Percentiles rank a stretch among this genome's conserved stretches.
Evolutionary conservation across 2,888 invertebrate species (phyloP).

Genomic region (Oxytorus armatus): DNA sequence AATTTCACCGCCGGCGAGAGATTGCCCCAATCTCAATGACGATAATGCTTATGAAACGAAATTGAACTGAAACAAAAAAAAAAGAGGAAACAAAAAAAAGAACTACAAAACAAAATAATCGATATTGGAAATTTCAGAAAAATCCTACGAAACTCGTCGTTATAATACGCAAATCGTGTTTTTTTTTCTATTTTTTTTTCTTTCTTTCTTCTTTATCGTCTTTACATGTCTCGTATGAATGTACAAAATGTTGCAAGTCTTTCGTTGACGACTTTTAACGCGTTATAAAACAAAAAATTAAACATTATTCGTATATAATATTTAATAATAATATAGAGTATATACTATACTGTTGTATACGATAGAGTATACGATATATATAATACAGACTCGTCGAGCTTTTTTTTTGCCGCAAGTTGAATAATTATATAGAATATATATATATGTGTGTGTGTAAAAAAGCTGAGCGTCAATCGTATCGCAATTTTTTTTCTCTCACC

Average conservation of each 20-base stretch:
- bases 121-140: neutral
- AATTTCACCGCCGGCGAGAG: constrained; percentile 84
- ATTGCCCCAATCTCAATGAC: constrained; percentile 77
- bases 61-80: neutral
- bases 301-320: constrained; percentile 23
- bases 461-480: constrained; percentile 32
- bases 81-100: neutral
- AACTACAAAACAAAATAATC: neutral
- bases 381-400: constrained; percentile 67
- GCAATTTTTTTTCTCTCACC: constrained; percentile 15
- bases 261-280: constrained; percentile 68
- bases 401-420: constrained; percentile 29
- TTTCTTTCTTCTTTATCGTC: too few relatives aligned
- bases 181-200: constrained; percentile 42
- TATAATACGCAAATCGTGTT: constrained; percentile 49
- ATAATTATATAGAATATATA: constrained; percentile 20
- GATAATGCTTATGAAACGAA: constrained; percentile 8
- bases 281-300: constrained; percentile 77
- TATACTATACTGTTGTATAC: constrained; percentile 63
- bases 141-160: constrained; percentile 34
- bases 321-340: constrained; percentile 35
- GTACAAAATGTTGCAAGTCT: constrained; percentile 77
- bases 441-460: constrained; percentile 33
- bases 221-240: constrained; percentile 79
- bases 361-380: constrained; percentile 67